Percentiles rank a stretch among this genome's conserved stretches.
phyloP scores from a whole-genome alignment of 2,797 vertebrate species.

The Manis pentadactyla region DNA sequence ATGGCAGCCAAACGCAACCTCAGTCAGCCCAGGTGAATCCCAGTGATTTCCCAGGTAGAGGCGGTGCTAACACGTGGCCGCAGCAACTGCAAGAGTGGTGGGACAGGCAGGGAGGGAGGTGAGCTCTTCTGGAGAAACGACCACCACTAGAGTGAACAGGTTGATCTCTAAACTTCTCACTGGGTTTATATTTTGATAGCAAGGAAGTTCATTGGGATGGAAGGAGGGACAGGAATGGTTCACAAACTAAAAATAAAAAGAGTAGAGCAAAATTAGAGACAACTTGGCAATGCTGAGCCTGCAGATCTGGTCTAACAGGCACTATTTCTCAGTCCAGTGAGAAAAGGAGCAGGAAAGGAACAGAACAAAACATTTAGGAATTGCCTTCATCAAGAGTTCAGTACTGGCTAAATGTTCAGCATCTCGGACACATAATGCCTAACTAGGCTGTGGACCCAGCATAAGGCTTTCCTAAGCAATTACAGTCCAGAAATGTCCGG shows the following conservation, averaged over 20 bases:
- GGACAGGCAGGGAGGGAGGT: background rate
- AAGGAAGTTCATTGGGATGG: background rate
- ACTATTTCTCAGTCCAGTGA: background rate
- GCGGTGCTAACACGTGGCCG: background rate
- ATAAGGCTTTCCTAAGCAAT: background rate
- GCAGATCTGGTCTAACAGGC: background rate
- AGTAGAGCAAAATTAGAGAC: background rate
- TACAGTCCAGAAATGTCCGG: background rate
- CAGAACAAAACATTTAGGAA: background rate
- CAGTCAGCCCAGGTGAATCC: constrained; percentile 54
- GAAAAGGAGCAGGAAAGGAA: background rate
- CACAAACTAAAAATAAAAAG: background rate
- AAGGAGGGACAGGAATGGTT: background rate
- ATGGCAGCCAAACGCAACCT: constrained; percentile 63
- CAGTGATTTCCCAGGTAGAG: constrained; percentile 1
- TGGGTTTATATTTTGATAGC: background rate
- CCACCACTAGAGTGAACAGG: background rate
- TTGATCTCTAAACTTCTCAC: background rate
- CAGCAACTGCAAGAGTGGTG: background rate
- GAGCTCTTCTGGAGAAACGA: background rate
- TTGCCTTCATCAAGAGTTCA: background rate
- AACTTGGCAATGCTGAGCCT: accelerated
- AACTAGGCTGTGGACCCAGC: background rate
- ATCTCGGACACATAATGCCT: too few species aligned
- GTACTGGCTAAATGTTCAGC: background rate